Base-by-base conservation (phyloP, 2,888 invertebrate species). In the Hypercompe scribonia region DNA sequence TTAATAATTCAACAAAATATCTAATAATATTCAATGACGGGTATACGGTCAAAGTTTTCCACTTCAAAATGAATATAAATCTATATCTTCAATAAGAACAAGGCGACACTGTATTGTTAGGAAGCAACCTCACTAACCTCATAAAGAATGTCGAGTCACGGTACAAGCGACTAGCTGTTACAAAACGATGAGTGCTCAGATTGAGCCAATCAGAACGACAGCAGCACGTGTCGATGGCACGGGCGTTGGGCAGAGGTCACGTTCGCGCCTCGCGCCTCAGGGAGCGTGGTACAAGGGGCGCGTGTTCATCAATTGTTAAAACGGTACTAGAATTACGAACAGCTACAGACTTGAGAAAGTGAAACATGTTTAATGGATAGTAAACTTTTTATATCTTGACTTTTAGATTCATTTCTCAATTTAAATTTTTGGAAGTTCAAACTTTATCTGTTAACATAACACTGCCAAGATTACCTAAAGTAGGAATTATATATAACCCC, bases 181-280 rank as follows among this genome's bases (percentile, higher is more conserved):
- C 84, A 85, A 84, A 81, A 85, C 78, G 85, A 81, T 80, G 84
- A 85, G 91, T 89, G 89, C 90, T 89, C 89, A 87, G 86, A 91
- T 89, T 90, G 83, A 84, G 87, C 93, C 94, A 94, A 95, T 94
- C 91, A 93, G 91, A 91, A 88, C 78, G 82, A 79, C 86, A 88
- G 90, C 89, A 91, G 93, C 95, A 93, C 94, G 94, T 92, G 93
- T 91, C 87, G 86, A 87, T 81, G 87, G 87, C 86, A 84, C 86
- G 80, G 81, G 81, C 84, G 85, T 84, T 74, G 71, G 93, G 92
- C 94, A 93, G 84, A 91, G 94, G 93, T 93, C 89, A 88, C 82
- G 81, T 82, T 88, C 82, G 89, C 89, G 91, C 91, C 90, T 90
- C 87, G 83, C 89, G 91, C 91, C 90, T 90, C 87, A 81, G 87